Base-by-base conservation (phyloP, 2,888 invertebrate species). In the Autographa pulchrina region DNA sequence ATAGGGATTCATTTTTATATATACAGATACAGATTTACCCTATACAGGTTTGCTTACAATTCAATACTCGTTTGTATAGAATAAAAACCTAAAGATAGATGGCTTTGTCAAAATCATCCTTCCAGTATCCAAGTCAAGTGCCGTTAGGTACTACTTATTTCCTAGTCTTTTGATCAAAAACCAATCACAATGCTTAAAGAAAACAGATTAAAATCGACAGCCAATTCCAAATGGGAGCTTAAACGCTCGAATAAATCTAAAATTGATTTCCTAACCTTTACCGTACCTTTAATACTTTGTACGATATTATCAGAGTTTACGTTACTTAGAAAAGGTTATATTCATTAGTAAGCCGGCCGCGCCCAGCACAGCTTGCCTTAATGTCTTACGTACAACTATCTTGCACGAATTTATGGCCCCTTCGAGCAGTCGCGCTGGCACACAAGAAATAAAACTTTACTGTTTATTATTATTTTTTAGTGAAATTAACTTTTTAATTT, bases 301-400 rank as follows among this genome's bases (percentile, higher is more conserved):
- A 52, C 32, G 25, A 52, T 6, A 65, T 25, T 58, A 58, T 62
- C 20, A 20, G 65, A 41, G 38, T 66, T 5, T 3, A 25, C 20
- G 11, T 59, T 41, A 71, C 65, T 68, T 68, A 63, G 54, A 66
- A 73, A 75, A 72, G 70, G 66, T 73, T 65, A 62, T 59, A 66
- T 76, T 86, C 86, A 88, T 90, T 88, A 87, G 86, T 81, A 88
- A 38, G 85, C 88, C 69, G 74, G 41, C 78, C 67, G 77, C 76
- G 81, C 76, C 67, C 74, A 65, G 66, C 84, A 65, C 88, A 89
- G 90, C 89, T 89, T 87, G 89, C 80, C 70, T 77, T 88, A 87
- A 90, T 88, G 86, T 86, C 86, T 86, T 78, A 67, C 75, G 73
- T 73, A 78, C 77, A 81, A 85, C 84, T 83, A 84, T 87, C 85